phyloP scores from a whole-genome alignment of 2,797 vertebrate species.

The Coluber constrictor region DNA sequence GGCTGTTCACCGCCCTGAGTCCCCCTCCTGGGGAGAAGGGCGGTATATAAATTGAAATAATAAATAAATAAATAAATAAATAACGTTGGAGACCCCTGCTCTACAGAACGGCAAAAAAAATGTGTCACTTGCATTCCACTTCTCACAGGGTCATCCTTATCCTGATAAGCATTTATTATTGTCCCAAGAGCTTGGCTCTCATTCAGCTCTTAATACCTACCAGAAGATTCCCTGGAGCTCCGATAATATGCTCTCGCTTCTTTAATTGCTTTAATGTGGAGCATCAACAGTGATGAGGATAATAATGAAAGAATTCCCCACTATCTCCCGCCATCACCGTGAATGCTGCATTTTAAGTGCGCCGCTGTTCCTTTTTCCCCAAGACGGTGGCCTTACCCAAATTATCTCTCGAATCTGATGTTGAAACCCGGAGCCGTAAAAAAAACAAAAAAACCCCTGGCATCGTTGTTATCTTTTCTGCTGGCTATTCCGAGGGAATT shows the following conservation, averaged over 20 bases:
- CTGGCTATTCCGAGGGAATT: slow-evolving; percentile 27
- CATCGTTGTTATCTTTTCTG: neutral
- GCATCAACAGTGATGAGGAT: slow-evolving; percentile 5
- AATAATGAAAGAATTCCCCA: slow-evolving; percentile 43
- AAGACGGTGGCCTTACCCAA: neutral
- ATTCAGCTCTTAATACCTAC: slow-evolving; percentile 38
- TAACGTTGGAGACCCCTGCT: no score
- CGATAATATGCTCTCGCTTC: slow-evolving; percentile 47
- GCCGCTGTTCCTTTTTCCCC: neutral
- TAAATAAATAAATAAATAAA: no score
- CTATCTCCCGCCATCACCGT: neutral
- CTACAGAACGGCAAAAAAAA: neutral
- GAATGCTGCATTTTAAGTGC: slow-evolving; percentile 47
- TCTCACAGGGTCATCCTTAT: neutral
- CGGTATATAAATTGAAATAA: no score
- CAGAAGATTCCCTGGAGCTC: slow-evolving; percentile 41
- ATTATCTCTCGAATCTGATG: slow-evolving; percentile 21
- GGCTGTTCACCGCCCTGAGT: no score
- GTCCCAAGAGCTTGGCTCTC: slow-evolving; percentile 32
- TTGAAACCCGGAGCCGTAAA: slow-evolving; percentile 26
- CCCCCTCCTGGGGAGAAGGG: no score
- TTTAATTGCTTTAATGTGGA: slow-evolving; percentile 46
- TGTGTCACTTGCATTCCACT: neutral
- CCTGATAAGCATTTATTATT: slow-evolving; percentile 40
- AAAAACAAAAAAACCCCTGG: neutral